phyloP scores from a whole-genome alignment of 1,140 invertebrate species.

The Drosophila guanche region DNA sequence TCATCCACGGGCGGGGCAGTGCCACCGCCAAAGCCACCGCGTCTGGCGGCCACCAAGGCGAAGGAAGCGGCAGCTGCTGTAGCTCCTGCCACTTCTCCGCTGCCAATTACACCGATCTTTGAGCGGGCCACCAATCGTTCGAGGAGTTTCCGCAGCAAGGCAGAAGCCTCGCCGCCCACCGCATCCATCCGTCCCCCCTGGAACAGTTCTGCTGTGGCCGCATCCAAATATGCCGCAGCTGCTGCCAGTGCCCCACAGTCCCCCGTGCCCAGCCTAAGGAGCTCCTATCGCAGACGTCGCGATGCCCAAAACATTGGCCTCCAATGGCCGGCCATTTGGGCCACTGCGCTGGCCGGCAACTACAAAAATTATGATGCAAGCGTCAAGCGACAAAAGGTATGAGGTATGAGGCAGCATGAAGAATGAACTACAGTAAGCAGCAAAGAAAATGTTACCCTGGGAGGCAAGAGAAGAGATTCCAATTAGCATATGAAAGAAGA shows the following conservation, averaged over 20 bases:
- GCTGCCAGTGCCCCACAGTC: slow-evolving; percentile 52
- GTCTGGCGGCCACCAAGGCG: slow-evolving; percentile 28
- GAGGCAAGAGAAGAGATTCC: too few species aligned
- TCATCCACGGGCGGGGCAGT: slow-evolving; percentile 14
- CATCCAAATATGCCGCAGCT: slow-evolving; percentile 64
- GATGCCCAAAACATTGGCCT: slow-evolving; percentile 65
- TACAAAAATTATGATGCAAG: slow-evolving; percentile 79
- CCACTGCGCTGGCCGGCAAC: slow-evolving; percentile 67
- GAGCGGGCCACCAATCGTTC: slow-evolving; percentile 64
- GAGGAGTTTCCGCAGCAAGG: slow-evolving; percentile 58
- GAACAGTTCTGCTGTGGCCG: slow-evolving; percentile 83
- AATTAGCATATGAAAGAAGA: too few species aligned
- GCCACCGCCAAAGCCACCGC: slow-evolving; percentile 23
- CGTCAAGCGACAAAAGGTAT: slow-evolving; percentile 71
- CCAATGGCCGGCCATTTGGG: slow-evolving; percentile 73
- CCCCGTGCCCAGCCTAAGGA: slow-evolving; percentile 54
- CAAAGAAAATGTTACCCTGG: not conserved
- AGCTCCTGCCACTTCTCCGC: slow-evolving; percentile 2
- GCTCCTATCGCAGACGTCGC: slow-evolving; percentile 71
- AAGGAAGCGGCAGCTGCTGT: slow-evolving; percentile 44
- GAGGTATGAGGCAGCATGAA: slow-evolving; percentile 15
- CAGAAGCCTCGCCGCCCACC: slow-evolving; percentile 36
- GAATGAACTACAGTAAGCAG: slow-evolving; percentile 42
- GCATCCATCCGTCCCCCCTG: slow-evolving; percentile 83
- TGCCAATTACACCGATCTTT: slow-evolving; percentile 41